Base-by-base conservation (phyloP, 1,140 invertebrate genomes). In the Oryzaephilus surinamensis region DNA sequence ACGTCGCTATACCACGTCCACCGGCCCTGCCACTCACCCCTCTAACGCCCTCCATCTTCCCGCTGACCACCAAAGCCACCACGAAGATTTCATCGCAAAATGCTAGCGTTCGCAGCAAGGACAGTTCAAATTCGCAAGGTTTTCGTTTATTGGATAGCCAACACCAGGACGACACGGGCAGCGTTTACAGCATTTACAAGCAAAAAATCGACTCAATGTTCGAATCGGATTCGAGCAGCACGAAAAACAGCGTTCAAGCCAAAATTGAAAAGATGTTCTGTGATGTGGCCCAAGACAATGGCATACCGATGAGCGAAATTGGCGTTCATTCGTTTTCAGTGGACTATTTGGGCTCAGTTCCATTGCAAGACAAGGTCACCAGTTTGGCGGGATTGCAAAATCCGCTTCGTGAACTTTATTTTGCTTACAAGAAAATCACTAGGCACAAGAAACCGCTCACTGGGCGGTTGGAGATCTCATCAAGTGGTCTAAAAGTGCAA, bases 181-280 rank as follows among this genome's bases (percentile, higher is more conserved):
- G 66, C 36, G 72, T 74, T 48, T 70, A 76, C 48, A 76, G 74
- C 46, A 67, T 78, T 28, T 81, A 81, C 63, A 84, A 83, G 61
- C 77, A 81, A 50, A 76, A 79, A 57, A 90, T 89, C 49, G 85
- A 89, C 63, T 75, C 81, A 3, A 77, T 88, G 55, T 89, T 88
- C 57, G 82, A 83, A 46, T 82, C 84, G 48, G 65, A 70, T 36
- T 68, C 71, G 43, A 65, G 65, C 5, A 45, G 35, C 31, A 70
- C 72, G 13, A 76, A 79, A 51, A 84, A 84, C 50, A 80, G 76
- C 11, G 84, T 88, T 3, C 84, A 90, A 58, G 82, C 81, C 6
- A 74, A 80, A 41, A 89, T 90, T 52, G 84, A 88, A 57, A 77
- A 80, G 49, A 84, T 90, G 73, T 88, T 90, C 54, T 77, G 77